phyloP scores from a whole-genome alignment of 1,140 invertebrate genomes.

The Drosophila mauritiana region DNA sequence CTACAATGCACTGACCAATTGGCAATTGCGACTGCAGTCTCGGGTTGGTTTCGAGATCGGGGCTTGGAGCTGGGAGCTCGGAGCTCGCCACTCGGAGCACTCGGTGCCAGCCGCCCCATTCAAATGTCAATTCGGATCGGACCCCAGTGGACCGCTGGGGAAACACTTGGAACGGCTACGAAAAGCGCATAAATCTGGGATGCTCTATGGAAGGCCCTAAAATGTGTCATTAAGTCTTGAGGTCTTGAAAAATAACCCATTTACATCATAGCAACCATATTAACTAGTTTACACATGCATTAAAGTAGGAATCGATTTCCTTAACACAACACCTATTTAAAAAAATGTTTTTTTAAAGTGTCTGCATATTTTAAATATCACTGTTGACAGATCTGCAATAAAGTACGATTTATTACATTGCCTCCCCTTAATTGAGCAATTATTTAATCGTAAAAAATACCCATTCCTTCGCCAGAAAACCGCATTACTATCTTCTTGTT shows the following conservation, averaged over 20 bases:
- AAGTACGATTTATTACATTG: neutral
- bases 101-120: conserved; percentile 75
- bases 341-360: neutral
- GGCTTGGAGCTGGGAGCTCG: neutral
- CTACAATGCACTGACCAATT: conserved; percentile 80
- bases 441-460: conserved; percentile 32
- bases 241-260: no score
- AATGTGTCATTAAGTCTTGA: neutral
- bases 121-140: conserved; percentile 73
- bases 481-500: conserved; percentile 31
- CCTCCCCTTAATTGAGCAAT: conserved; percentile 33
- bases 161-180: neutral
- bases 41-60: conserved; percentile 27
- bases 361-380: neutral
- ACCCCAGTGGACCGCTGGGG: conserved; percentile 19
- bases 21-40: conserved; percentile 43
- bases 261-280: no score
- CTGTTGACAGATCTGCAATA: neutral
- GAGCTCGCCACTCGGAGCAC: conserved; percentile 42
- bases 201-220: conserved; percentile 8
- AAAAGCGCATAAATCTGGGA: conserved; percentile 17
- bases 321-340: neutral
- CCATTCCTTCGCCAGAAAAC: conserved; percentile 23
- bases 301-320: no score
- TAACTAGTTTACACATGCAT: no score